phyloP scores from a whole-genome alignment of 2,797 vertebrate genomes.

The Diplodus sargus region DNA sequence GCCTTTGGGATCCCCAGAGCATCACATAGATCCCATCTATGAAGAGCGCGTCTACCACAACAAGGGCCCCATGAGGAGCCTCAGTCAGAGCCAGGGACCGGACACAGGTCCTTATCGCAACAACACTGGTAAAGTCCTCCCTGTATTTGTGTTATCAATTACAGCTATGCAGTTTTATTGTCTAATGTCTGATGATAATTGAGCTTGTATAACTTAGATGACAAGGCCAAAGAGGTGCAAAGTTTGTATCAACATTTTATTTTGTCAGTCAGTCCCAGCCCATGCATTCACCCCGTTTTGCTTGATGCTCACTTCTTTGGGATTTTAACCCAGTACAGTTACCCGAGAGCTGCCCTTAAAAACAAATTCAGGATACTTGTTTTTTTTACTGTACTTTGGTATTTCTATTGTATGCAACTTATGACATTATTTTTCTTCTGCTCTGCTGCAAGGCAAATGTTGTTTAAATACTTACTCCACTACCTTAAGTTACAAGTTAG shows the following conservation, averaged over 20 bases:
- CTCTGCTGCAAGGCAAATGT: too few species aligned
- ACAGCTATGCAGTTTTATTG: neutral
- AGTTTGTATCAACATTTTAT: neutral
- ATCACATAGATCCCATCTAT: slow-evolving; percentile 98
- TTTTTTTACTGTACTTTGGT: too few species aligned
- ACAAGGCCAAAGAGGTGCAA: neutral
- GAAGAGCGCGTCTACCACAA: slow-evolving; percentile 98
- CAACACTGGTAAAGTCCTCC: slow-evolving; percentile 90
- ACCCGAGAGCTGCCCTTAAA: too few species aligned
- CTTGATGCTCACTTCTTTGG: neutral
- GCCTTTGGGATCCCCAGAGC: slow-evolving; percentile 95
- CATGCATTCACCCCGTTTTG: neutral
- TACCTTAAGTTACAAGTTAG: too few species aligned
- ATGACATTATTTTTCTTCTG: too few species aligned
- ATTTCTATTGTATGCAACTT: too few species aligned
- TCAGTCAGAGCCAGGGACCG: slow-evolving; percentile 97
- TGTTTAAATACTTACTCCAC: too few species aligned
- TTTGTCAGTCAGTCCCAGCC: slow-evolving; percentile 14
- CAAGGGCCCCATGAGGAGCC: slow-evolving; percentile 97
- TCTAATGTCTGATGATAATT: neutral
- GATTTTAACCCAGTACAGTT: neutral
- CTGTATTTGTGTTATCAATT: slow-evolving; percentile 4
- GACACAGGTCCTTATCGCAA: slow-evolving; percentile 94
- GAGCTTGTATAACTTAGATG: neutral
- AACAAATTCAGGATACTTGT: too few species aligned